Conservation (phyloP, 2,888 invertebrate genomes). For the Koerneria pararmatus region DNA sequence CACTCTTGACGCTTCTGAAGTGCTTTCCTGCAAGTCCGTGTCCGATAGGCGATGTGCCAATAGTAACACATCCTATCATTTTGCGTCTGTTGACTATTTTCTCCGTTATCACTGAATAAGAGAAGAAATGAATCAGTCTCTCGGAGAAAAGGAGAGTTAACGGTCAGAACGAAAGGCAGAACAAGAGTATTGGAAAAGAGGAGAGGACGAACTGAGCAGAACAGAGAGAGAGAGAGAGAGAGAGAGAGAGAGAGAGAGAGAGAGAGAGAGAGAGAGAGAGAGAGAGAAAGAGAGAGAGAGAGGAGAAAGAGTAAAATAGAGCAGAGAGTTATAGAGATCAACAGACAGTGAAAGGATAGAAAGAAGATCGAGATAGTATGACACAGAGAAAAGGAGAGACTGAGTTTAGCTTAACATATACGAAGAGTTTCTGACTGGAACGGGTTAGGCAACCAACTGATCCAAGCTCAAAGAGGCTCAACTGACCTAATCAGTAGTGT, state of each 20-base stretch:
- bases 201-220: neutral
- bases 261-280: neutral
- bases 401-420: too few relatives aligned
- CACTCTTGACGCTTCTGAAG: too few relatives aligned
- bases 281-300: conserved; percentile 6
- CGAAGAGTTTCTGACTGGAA: too few relatives aligned
- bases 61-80: too few relatives aligned
- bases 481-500: too few relatives aligned
- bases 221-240: neutral
- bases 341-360: neutral
- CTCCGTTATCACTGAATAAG: neutral
- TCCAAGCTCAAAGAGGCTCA: too few relatives aligned
- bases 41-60: too few relatives aligned
- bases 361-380: neutral
- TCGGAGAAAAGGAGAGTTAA: neutral
- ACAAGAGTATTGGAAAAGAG: neutral
- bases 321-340: neutral
- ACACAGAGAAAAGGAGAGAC: conserved; percentile 10
- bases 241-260: conserved; percentile 9
- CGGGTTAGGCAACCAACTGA: too few relatives aligned
- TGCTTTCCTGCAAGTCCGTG: too few relatives aligned
- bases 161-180: neutral
- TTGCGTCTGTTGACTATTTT: neutral
- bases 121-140: neutral
- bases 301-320: neutral